Evolutionary conservation across 2,888 invertebrate species (phyloP).

Genomic region (Chrysolina haemoptera): DNA sequence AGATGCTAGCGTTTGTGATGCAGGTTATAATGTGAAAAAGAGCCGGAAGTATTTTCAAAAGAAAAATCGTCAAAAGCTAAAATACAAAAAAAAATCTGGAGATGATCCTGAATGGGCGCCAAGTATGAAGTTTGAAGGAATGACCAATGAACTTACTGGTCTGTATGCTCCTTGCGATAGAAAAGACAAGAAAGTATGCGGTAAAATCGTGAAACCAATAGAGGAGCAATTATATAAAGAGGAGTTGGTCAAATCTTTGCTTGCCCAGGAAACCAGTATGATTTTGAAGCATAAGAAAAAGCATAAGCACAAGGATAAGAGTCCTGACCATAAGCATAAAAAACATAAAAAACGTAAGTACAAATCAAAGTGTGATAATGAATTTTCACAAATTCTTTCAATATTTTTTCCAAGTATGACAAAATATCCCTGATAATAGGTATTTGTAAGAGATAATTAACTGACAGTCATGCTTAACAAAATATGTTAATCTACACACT

Average conservation of each 20-base stretch:
- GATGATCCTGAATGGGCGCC: conserved; percentile 39
- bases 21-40: conserved; percentile 72
- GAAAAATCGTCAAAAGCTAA: conserved; percentile 52
- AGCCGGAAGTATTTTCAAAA: conserved; percentile 65
- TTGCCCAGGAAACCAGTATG: conserved; percentile 59
- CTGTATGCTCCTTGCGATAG: conserved; percentile 57
- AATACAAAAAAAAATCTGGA: conserved; percentile 47
- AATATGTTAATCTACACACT: too few species aligned
- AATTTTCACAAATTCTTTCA: too few species aligned
- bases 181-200: conserved; percentile 65
- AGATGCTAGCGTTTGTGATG: conserved; percentile 72
- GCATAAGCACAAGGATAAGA: conserved; percentile 60
- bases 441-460: too few species aligned
- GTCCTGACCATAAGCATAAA: conserved; percentile 63
- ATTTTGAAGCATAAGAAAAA: conserved; percentile 62
- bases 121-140: conserved; percentile 36
- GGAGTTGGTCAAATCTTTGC: conserved; percentile 59
- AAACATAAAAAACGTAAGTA: conserved; percentile 64
- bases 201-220: conserved; percentile 64
- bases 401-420: too few species aligned
- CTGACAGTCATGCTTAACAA: too few species aligned
- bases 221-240: conserved; percentile 54
- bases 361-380: background rate
- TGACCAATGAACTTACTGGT: conserved; percentile 54
- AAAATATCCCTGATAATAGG: too few species aligned